Percentiles rank a stretch among this genome's conserved stretches.
Conservation (phyloP, 2,888 invertebrate species). For the Heterodera filipjevi region DNA sequence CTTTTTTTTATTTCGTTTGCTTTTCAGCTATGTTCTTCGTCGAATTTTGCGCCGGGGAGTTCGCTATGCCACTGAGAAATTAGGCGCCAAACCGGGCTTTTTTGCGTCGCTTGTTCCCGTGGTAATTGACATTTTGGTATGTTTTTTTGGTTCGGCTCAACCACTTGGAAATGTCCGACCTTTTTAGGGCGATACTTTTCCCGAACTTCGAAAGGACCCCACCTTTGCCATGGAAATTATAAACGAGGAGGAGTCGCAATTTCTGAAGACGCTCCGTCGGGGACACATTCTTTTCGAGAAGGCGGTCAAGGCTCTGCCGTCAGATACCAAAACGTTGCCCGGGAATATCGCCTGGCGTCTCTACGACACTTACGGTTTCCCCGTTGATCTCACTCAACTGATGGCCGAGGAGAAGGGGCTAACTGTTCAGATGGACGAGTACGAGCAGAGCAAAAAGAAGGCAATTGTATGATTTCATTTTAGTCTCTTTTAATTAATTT, state of each 20-base stretch:
- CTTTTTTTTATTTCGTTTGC: neutral
- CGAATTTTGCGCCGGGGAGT: slow-evolving; percentile 92
- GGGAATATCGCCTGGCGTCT: slow-evolving; percentile 95
- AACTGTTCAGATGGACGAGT: slow-evolving; percentile 82
- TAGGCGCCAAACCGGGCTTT: slow-evolving; percentile 91
- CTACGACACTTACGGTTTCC: slow-evolving; percentile 99
- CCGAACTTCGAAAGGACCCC: slow-evolving; percentile 81
- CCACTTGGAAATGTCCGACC: neutral
- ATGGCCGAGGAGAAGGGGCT: slow-evolving; percentile 96
- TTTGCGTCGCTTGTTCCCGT: slow-evolving; percentile 86
- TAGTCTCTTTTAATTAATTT: neutral
- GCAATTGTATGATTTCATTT: slow-evolving; percentile 70
- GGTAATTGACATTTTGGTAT: slow-evolving; percentile 79
- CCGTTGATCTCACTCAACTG: slow-evolving; percentile 91
- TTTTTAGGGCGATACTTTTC: slow-evolving; percentile 72
- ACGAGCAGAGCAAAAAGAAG: slow-evolving; percentile 86
- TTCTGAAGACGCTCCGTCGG: slow-evolving; percentile 88
- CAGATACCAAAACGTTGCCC: slow-evolving; percentile 76
- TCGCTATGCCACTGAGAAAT: slow-evolving; percentile 92
- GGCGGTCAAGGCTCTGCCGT: slow-evolving; percentile 80
- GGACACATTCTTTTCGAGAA: slow-evolving; percentile 88
- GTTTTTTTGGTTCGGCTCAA: no score
- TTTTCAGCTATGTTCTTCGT: slow-evolving; percentile 81
- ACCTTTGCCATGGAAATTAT: slow-evolving; percentile 86
- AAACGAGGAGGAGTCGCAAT: slow-evolving; percentile 96